Base-by-base conservation (phyloP, 2,113 vertebrate genomes). In the Neolamprologus falcicula region DNA sequence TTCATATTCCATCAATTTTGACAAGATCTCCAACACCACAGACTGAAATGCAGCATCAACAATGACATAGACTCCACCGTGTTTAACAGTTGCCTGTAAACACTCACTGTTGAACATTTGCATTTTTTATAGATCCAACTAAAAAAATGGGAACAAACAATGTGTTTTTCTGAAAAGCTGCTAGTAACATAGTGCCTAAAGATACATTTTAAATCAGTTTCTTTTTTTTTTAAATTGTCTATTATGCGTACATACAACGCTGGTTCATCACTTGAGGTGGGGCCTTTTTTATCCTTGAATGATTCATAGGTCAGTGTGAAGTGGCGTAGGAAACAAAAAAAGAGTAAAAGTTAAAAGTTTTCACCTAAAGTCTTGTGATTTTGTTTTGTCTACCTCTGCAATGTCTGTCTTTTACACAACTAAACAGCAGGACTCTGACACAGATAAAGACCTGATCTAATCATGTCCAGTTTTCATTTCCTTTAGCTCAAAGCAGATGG, bases 331-430 rank as follows among this genome's bases (percentile, higher is more conserved):
- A 66, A 66, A 66, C 61, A 66, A 66, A 66, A 66, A 66, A 37
- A 66, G 17, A 66, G 24, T 17, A 50, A 50, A 78, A 31, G 21
- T 78, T 19, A 7, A 78, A 47, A 3, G 9, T 76, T 76, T 50
- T 76, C 4, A 50, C 71, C 42, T n/a, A 50, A 78, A 50, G 42
- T 50, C 24, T 50, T 24, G 45, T 7, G 8, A n/a, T 3, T 85
- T 73, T 88, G 85, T 92, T 93, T 88, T 5, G 85, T 90, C 81
- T 82, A 4, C 63, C 31, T 61, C 9, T 5, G 21, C 40, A n/a
- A 9, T 5, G 14, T 87, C 80, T 5, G 45, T 82, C 66, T 37
- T 35, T 57, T 17, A 3, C 55, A 16, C 42, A 19, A 11, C 40
- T 28, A 52, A 83, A 68, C 86, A 84, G 82, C 82, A 12, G 84